phyloP scores from a whole-genome alignment of 30 jellyfish, hydroid and myxozoan genomes.

The Pelagia noctiluca region DNA sequence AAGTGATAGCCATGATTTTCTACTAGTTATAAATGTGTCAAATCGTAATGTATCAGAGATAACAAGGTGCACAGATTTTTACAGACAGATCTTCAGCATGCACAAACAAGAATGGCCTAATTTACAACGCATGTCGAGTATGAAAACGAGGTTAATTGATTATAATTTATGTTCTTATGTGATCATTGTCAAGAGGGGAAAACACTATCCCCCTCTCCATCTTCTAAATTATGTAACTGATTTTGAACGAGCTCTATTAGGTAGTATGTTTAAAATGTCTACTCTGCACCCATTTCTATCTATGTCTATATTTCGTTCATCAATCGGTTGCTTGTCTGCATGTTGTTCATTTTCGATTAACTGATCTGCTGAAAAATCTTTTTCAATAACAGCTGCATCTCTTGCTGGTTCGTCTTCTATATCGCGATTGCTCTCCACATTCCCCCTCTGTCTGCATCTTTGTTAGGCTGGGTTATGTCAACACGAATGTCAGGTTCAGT shows the following conservation, averaged over 20 bases:
- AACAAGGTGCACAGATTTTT: too few species aligned
- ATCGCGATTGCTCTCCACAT: too few species aligned
- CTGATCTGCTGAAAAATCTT: not conserved
- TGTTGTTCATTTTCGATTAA: not conserved
- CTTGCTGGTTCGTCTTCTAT: not conserved
- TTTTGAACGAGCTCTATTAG: not conserved
- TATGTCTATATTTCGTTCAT: not conserved
- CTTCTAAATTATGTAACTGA: not conserved
- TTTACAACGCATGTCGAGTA: too few species aligned
- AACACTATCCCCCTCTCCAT: not conserved
- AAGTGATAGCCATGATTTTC: too few species aligned
- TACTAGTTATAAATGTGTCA: too few species aligned
- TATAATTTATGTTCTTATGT: too few species aligned
- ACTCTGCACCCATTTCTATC: not conserved
- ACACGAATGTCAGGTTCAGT: not conserved
- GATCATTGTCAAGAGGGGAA: too few species aligned
- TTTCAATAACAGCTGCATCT: not conserved
- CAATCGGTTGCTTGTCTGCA: not conserved
- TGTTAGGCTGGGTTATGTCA: not conserved
- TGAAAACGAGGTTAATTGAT: too few species aligned
- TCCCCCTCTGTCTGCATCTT: too few species aligned
- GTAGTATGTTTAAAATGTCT: not conserved
- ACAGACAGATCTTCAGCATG: too few species aligned
- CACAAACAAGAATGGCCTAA: too few species aligned
- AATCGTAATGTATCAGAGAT: too few species aligned